phyloP scores from a whole-genome alignment of 2,888 invertebrate genomes.

The Metellina segmentata region DNA sequence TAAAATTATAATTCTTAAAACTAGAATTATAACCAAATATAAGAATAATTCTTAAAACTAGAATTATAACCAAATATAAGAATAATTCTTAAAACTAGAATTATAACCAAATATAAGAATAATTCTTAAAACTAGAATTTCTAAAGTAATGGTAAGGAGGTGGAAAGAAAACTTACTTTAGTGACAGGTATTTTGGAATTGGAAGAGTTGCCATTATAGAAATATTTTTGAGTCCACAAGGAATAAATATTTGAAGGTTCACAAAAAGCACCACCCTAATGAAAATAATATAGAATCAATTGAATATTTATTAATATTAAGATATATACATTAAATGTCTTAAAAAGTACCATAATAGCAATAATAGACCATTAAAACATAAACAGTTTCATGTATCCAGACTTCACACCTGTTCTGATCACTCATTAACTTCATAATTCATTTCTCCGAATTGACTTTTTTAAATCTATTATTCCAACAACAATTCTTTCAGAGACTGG shows the following conservation, averaged over 20 bases:
- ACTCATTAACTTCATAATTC: too few species aligned
- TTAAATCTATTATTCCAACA: too few species aligned
- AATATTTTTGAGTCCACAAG: constrained; percentile 79
- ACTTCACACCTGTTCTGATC: too few species aligned
- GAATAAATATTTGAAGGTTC: constrained; percentile 79
- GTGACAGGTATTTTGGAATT: constrained; percentile 46
- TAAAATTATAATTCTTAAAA: not conserved
- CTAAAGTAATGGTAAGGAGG: not conserved
- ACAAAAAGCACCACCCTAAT: constrained; percentile 62
- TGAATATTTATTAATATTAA: not conserved
- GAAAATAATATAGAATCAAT: not conserved
- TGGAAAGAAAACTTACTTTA: constrained; percentile 21
- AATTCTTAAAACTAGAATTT: not conserved
- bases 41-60: not conserved
- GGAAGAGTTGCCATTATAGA: constrained; percentile 77
- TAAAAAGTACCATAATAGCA: too few species aligned
- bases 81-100: not conserved
- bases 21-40: not conserved
- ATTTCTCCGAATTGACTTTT: too few species aligned
- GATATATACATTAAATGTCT: not conserved
- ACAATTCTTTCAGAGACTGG: too few species aligned
- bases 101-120: not conserved
- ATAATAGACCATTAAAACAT: too few species aligned
- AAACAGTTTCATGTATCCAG: too few species aligned
- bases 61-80: not conserved